Base-by-base conservation (phyloP, 92 coral and sea anemone genomes). In the Bergia puertoricense region DNA sequence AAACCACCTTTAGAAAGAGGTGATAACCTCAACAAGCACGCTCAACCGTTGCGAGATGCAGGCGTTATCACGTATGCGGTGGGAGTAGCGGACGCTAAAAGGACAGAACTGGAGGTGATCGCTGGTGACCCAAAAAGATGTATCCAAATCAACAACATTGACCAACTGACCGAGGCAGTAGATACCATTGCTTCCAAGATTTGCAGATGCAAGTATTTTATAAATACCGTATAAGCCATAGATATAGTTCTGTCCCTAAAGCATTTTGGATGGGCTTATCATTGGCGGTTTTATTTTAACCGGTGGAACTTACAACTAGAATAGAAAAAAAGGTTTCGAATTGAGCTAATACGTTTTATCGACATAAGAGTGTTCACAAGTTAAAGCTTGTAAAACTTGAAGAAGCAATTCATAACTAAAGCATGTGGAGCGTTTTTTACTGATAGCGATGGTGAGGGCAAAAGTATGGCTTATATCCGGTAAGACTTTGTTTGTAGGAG, bases 121-220 rank as follows among this genome's bases (percentile, higher is more conserved):
- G 75, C 85, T n/a, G 85, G 85, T 10, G 56, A 23, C 16, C 40
- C 54, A 8, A 67, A 20, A 40, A 39, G 56, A 37, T 8, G 1
- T 20, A 41, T 81, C 50, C 8, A 69, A 7, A 6, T 62, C 5
- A 40, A 62, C 36, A 65, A 43, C 9, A 40, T 65, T n/a, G 11
- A 42, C 57, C 16, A 81, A 3, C 56, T 81, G 54, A 37, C 39
- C 44, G 41, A 62, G 37, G 76, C 75, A 1, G 85, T 81, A 57
- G n/a, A 65, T 0, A 6, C 8, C 36, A 20, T 81, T 48, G 44
- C 85, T 9, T 62, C 85, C 6, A 81, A 66, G 22, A 62, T 81
- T 39, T 81, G 85, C 73, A 62, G 7, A 30, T 41, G 85, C 62
- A 43, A 81, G 85, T 66, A 62, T 3, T 18, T 15, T 2, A 81